Evolutionary conservation across 2,113 vertebrate genomes (phyloP).

Genomic region (Callaeas wilsoni): DNA sequence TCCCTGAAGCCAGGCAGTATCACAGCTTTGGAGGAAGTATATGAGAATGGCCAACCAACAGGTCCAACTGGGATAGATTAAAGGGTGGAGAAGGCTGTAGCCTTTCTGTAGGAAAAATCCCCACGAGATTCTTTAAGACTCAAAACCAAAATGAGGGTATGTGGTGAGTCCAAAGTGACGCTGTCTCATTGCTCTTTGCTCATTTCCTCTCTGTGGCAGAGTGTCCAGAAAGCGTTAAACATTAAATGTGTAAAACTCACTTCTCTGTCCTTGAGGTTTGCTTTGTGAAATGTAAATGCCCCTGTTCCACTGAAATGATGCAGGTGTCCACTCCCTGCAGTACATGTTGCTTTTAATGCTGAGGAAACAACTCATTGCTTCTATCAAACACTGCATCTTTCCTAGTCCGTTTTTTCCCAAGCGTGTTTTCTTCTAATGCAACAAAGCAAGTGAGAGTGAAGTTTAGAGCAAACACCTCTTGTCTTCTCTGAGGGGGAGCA

Average conservation of each 20-base stretch:
- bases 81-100: background rate
- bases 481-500: background rate
- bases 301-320: background rate
- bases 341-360: background rate
- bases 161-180: background rate
- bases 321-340: background rate
- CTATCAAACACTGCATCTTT: background rate
- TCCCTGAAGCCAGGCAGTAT: background rate
- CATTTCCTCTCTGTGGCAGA: background rate
- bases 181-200: background rate
- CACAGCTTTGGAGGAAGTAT: background rate
- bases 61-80: background rate
- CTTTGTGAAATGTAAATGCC: background rate
- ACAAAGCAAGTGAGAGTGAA: background rate
- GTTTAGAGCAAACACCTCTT: background rate
- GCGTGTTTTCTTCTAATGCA: background rate
- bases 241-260: background rate
- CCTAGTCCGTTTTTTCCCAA: background rate
- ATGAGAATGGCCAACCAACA: background rate
- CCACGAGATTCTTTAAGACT: accelerated
- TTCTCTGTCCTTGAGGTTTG: background rate
- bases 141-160: background rate
- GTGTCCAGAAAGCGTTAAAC: accelerated
- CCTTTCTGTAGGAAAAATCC: background rate
- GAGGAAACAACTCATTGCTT: background rate